Conservation (phyloP, 2,113 vertebrate species). For the Trogon melanurus region DNA sequence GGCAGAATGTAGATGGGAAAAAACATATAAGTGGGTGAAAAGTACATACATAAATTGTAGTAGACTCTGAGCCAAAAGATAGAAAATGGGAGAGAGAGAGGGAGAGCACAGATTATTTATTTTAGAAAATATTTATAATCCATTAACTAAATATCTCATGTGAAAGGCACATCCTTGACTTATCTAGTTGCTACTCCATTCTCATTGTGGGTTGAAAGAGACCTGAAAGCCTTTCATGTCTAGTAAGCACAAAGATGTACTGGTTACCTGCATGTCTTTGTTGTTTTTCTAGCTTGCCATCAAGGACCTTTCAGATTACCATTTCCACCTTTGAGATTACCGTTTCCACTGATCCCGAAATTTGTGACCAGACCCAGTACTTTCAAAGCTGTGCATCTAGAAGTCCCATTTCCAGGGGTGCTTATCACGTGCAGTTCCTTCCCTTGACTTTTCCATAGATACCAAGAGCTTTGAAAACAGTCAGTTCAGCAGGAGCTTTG, state of each 20-base stretch:
- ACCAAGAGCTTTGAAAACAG: neutral
- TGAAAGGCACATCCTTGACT: neutral
- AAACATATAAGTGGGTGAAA: neutral
- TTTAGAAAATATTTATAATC: neutral
- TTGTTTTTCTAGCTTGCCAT: neutral
- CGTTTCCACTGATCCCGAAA: neutral
- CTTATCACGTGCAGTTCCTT: neutral
- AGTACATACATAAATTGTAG: neutral
- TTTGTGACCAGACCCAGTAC: neutral
- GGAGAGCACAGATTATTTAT: neutral
- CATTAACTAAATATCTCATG: neutral
- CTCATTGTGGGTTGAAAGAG: neutral
- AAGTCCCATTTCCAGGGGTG: neutral
- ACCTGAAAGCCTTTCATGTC: neutral
- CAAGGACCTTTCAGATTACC: neutral
- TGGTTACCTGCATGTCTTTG: neutral
- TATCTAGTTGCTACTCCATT: neutral
- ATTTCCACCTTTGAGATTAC: neutral
- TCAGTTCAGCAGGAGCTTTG: neutral
- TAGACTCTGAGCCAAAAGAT: neutral
- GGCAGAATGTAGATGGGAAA: neutral
- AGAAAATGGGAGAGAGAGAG: neutral
- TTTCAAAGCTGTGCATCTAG: neutral
- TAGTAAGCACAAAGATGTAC: neutral
- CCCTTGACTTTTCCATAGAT: neutral